Percentiles rank a stretch among this genome's conserved stretches.
phyloP scores from a whole-genome alignment of 2,113 vertebrate species.

The Equus przewalskii region DNA sequence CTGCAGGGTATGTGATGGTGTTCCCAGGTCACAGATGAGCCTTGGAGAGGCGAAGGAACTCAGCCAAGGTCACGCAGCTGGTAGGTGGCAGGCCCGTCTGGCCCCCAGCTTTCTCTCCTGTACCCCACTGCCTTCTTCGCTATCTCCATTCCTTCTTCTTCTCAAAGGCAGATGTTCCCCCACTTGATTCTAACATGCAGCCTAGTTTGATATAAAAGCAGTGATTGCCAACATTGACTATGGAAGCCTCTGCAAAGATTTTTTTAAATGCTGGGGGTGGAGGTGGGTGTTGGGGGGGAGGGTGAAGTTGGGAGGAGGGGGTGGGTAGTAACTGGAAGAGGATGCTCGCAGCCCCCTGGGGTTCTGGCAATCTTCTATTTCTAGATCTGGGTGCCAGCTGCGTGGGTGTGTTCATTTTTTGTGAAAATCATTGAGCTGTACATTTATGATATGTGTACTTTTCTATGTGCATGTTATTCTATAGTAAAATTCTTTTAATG shows the following conservation, averaged over 20 bases:
- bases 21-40: not conserved
- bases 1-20: not conserved
- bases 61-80: not conserved
- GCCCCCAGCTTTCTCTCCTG: not conserved
- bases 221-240: not conserved
- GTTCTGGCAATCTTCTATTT: not conserved
- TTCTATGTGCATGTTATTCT: not conserved
- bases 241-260: not conserved
- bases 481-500: not conserved
- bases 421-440: not conserved
- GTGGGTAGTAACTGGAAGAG: not conserved
- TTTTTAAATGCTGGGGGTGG: not conserved
- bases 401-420: not conserved
- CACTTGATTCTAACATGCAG: not conserved
- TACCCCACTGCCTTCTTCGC: not conserved
- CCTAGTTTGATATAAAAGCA: not conserved
- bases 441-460: not conserved
- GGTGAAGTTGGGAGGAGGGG: not conserved
- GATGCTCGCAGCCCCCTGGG: not conserved
- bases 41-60: not conserved
- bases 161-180: not conserved
- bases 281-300: not conserved
- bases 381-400: not conserved
- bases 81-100: not conserved
- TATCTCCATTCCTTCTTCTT: not conserved